Percentiles rank a stretch among this genome's conserved stretches.
phyloP scores from a whole-genome alignment of 2,888 invertebrate species.

The Germaria angustata region DNA sequence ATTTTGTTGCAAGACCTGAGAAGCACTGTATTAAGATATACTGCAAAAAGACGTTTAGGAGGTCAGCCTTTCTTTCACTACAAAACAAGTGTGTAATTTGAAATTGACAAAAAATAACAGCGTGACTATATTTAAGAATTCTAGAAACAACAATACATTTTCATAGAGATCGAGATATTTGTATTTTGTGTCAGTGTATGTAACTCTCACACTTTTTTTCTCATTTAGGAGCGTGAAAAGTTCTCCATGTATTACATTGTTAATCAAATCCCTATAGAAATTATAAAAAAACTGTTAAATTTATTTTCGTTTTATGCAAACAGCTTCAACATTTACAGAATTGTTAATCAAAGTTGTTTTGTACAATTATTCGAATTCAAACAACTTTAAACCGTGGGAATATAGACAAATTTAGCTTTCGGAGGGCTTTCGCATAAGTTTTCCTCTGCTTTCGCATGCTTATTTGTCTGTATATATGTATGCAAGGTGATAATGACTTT shows the following conservation, averaged over 20 bases:
- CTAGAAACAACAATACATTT: too few relatives aligned
- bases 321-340: neutral
- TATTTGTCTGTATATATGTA: neutral
- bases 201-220: too few relatives aligned
- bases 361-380: neutral
- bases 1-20: too few relatives aligned
- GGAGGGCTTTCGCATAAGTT: neutral
- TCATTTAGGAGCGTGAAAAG: neutral
- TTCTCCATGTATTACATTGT: neutral
- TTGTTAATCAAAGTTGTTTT: neutral
- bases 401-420: neutral
- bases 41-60: too few relatives aligned
- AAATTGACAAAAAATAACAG: too few relatives aligned
- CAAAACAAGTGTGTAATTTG: too few relatives aligned
- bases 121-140: too few relatives aligned
- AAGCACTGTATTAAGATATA: too few relatives aligned
- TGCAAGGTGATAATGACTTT: conserved; percentile 64
- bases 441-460: too few relatives aligned
- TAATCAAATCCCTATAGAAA: conserved; percentile 47
- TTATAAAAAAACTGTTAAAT: conserved; percentile 34
- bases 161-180: too few relatives aligned
- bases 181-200: too few relatives aligned
- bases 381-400: conserved; percentile 59
- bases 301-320: conserved; percentile 12
- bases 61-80: too few relatives aligned